Conservation (phyloP, 2,797 vertebrate genomes). For the Lepidocolaptes lacrymiger region DNA sequence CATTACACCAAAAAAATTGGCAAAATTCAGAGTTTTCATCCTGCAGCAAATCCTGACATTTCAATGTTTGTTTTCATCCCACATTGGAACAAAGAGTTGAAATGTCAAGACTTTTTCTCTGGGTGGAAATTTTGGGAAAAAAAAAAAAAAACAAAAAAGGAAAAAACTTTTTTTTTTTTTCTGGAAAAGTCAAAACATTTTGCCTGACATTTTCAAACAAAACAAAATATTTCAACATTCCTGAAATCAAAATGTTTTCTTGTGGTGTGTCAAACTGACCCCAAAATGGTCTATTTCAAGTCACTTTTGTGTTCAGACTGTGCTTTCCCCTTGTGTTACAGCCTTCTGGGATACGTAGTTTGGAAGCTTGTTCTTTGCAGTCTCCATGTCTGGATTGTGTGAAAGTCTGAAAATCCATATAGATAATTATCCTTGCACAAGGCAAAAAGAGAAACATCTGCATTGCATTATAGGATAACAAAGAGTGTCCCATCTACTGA, state of each 20-base stretch:
- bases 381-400: not conserved
- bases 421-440: not conserved
- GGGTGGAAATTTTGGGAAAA: conserved; percentile 10
- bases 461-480: conserved; percentile 10
- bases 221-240: conserved; percentile 54
- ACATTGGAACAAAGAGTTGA: conserved; percentile 45
- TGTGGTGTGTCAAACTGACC: conserved; percentile 4
- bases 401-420: not conserved
- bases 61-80: conserved; percentile 47
- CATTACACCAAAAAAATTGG: conserved; percentile 17
- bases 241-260: conserved; percentile 44
- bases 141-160: not conserved
- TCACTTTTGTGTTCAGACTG: not conserved
- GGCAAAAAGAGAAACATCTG: conserved; percentile 27
- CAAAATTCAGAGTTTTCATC: conserved; percentile 35
- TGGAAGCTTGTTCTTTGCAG: not conserved
- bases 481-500: conserved; percentile 35
- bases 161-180: not conserved
- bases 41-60: conserved; percentile 57
- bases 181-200: conserved; percentile 15
- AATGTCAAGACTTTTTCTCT: conserved; percentile 52
- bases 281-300: not conserved
- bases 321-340: not conserved
- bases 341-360: conserved; percentile 48
- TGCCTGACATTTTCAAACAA: conserved; percentile 55